Evolutionary conservation across 2,888 invertebrate genomes (phyloP).

Genomic region (Pteria penguin): DNA sequence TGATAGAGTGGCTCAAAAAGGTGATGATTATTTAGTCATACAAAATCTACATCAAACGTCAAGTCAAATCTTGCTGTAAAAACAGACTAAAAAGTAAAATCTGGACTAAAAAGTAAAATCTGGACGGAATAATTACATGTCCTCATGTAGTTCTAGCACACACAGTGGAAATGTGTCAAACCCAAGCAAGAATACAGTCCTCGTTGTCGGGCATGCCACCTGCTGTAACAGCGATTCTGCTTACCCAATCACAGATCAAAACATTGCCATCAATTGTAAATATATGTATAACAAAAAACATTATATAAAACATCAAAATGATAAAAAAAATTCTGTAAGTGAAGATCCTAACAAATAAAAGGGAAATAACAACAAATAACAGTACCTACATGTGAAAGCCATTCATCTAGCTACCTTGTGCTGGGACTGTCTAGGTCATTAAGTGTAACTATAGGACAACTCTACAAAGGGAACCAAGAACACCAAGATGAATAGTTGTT

Average conservation of each 20-base stretch:
- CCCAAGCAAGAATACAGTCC: too few relatives aligned
- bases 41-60: neutral
- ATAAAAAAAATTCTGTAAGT: neutral
- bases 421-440: too few relatives aligned
- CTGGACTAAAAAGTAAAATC: too few relatives aligned
- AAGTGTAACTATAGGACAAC: neutral
- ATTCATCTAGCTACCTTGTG: neutral
- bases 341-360: neutral
- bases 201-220: too few relatives aligned
- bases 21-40: neutral
- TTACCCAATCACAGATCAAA: neutral
- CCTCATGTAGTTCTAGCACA: too few relatives aligned
- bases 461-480: too few relatives aligned
- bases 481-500: neutral
- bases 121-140: neutral
- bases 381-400: neutral
- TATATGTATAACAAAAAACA: neutral
- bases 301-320: neutral
- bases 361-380: neutral
- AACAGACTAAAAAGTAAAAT: neutral
- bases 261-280: neutral
- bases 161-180: neutral
- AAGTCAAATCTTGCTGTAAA: neutral
- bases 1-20: neutral
- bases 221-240: neutral